Evolutionary conservation across 2,797 vertebrate genomes (phyloP).

Genomic region (Apodemus agrarius): DNA sequence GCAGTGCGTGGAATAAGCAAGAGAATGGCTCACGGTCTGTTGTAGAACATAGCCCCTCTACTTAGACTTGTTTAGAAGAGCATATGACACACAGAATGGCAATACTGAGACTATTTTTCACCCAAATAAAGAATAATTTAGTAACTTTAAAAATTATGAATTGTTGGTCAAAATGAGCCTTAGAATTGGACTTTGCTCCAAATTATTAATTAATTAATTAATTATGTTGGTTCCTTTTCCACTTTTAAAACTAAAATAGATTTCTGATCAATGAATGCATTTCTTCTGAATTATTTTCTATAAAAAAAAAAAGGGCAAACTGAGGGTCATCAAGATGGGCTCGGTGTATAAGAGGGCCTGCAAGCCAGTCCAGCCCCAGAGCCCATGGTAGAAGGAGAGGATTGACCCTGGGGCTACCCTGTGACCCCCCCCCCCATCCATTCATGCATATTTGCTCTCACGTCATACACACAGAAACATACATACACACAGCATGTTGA

Average conservation of each 20-base stretch:
- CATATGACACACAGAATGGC: not conserved
- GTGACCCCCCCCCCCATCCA: not conserved
- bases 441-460: not conserved
- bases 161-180: not conserved
- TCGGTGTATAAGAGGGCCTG: not conserved
- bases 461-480: not conserved
- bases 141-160: not conserved
- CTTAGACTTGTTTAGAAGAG: constrained; percentile 19
- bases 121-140: not conserved
- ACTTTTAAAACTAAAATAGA: constrained; percentile 34
- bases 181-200: constrained; percentile 31
- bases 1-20: not conserved
- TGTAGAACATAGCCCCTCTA: not conserved
- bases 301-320: not conserved
- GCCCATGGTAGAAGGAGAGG: not conserved
- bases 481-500: not conserved
- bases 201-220: constrained; percentile 41
- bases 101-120: not conserved
- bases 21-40: not conserved
- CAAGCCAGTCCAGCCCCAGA: not conserved
- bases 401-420: not conserved
- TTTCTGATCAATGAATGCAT: constrained; percentile 32
- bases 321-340: not conserved
- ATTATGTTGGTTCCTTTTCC: not conserved
- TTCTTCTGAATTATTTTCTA: constrained; percentile 61